Conservation (phyloP, 2,797 vertebrate species). For the Poecilia wingei region DNA sequence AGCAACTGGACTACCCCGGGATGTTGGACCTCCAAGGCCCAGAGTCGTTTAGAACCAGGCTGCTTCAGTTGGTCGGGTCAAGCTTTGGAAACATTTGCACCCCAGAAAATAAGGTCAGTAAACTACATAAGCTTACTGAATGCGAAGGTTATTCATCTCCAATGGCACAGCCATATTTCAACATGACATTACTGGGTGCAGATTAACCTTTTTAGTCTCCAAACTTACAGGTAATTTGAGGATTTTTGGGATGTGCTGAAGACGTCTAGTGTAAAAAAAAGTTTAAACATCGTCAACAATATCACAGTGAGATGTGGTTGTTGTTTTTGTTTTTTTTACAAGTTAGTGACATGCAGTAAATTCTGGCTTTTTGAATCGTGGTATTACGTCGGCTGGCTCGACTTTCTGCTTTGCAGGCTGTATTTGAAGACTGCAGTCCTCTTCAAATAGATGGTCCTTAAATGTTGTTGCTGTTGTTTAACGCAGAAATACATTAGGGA, state of each 20-base stretch:
- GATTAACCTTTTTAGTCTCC: background rate
- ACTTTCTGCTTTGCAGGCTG: slow-evolving; percentile 8
- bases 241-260: background rate
- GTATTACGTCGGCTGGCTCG: background rate
- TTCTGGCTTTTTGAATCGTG: background rate
- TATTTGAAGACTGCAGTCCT: slow-evolving; percentile 2
- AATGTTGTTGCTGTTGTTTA: slow-evolving; percentile 4
- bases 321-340: background rate
- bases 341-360: background rate
- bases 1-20: background rate
- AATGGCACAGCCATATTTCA: background rate
- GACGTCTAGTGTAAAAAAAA: background rate
- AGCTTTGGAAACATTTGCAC: background rate
- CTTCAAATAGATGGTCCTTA: background rate
- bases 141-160: background rate
- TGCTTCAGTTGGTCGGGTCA: background rate
- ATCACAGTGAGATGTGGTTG: background rate
- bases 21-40: background rate
- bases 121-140: background rate
- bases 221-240: background rate
- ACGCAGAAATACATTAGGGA: slow-evolving; percentile 12
- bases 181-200: background rate
- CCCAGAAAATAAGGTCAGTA: background rate
- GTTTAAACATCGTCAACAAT: background rate
- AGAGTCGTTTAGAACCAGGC: background rate